Evolutionary conservation across 2,797 vertebrate species (phyloP).

Genomic region (Myotis findleyi): DNA sequence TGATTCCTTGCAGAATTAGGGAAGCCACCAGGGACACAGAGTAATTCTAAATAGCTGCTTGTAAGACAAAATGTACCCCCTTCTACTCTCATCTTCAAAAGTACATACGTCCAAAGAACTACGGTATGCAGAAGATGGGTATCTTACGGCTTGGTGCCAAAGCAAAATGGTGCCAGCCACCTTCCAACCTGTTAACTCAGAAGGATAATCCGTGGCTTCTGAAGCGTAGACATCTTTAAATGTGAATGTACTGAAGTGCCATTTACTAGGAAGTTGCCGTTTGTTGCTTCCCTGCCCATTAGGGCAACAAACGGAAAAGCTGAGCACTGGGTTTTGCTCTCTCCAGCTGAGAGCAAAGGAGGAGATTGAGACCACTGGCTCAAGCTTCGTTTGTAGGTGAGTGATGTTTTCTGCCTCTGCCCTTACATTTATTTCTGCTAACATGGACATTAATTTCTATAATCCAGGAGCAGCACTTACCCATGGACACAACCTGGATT

Average conservation of each 20-base stretch:
- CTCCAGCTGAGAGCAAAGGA: background rate
- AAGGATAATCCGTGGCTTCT: background rate
- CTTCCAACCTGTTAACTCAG: background rate
- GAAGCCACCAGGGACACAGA: background rate
- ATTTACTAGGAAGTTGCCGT: background rate
- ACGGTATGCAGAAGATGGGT: background rate
- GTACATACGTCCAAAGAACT: background rate
- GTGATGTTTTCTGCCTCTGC: background rate
- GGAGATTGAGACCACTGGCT: background rate
- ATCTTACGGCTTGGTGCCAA: background rate
- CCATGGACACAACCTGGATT: constrained; percentile 92
- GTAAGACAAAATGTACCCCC: background rate
- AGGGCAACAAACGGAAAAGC: background rate
- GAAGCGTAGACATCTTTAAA: background rate
- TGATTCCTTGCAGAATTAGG: background rate
- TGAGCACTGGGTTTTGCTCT: background rate
- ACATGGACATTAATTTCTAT: background rate
- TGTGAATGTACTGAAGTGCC: background rate
- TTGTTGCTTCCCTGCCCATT: background rate
- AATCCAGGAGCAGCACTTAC: constrained; percentile 82
- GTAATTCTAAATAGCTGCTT: background rate
- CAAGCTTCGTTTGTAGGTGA: background rate
- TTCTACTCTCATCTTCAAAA: background rate
- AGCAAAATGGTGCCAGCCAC: background rate
- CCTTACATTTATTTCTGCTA: background rate